Conservation (phyloP, 2,113 vertebrate species). For the Nannospalax galili region DNA sequence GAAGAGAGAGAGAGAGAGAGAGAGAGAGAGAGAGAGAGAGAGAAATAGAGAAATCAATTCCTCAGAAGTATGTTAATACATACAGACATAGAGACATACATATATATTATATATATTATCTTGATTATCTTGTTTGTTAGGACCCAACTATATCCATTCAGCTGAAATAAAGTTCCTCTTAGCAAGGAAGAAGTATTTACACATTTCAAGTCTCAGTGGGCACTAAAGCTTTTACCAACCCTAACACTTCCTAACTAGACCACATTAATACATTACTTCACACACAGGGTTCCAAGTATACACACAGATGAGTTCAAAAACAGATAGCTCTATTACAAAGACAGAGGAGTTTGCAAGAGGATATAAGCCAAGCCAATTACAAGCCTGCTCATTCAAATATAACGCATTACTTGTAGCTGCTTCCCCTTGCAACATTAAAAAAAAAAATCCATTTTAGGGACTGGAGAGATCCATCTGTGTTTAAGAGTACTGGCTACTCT, state of each 20-base stretch:
- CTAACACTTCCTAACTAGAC: not conserved
- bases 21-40: no score
- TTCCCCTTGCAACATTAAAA: slow-evolving; percentile 57
- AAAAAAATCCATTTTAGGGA: not conserved
- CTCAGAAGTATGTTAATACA: no score
- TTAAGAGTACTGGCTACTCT: not conserved
- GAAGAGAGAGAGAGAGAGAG: no score
- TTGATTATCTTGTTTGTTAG: slow-evolving; percentile 33
- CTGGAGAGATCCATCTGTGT: not conserved
- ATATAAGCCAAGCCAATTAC: slow-evolving; percentile 34
- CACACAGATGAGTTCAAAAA: slow-evolving; percentile 28
- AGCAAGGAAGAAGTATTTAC: slow-evolving; percentile 29
- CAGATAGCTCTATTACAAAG: not conserved
- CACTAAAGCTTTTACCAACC: slow-evolving; percentile 40
- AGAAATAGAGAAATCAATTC: no score
- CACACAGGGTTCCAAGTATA: not conserved
- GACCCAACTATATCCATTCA: slow-evolving; percentile 62
- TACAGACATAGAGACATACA: no score
- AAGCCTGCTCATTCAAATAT: slow-evolving; percentile 44
- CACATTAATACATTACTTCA: not conserved
- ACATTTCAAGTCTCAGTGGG: slow-evolving; percentile 49
- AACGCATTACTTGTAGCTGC: not conserved
- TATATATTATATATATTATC: no score
- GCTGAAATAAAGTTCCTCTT: slow-evolving; percentile 47
- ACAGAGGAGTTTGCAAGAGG: slow-evolving; percentile 10